Conservation (phyloP, 23 tunicate genomes). For the Phallusia fumigata region DNA sequence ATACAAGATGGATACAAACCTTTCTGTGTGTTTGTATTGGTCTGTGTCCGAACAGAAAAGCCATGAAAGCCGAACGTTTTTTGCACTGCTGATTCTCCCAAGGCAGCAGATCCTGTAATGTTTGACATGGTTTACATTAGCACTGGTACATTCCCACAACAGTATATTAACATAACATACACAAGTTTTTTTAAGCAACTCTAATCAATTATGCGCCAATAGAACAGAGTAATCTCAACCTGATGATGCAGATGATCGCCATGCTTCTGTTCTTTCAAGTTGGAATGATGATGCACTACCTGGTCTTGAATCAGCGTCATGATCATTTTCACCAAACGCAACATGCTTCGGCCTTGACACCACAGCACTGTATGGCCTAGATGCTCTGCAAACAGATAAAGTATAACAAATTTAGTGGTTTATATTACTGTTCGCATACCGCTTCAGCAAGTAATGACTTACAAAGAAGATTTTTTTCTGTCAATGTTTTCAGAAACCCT, state of each 20-base stretch:
- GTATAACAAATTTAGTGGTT: background rate
- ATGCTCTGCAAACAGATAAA: background rate
- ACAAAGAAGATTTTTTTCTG: background rate
- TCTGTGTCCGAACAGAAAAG: background rate
- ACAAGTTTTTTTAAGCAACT: no score
- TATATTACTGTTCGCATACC: no score
- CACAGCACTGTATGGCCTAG: constrained; percentile 74
- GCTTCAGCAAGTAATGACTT: background rate
- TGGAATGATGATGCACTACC: constrained; percentile 92
- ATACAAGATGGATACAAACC: no score
- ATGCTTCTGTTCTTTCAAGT: constrained; percentile 82
- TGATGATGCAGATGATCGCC: constrained; percentile 89
- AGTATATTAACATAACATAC: no score
- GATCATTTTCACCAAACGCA: constrained; percentile 14
- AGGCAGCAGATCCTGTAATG: background rate
- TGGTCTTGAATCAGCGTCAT: constrained; percentile 43
- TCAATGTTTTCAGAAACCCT: background rate
- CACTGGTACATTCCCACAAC: no score
- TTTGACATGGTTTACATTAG: no score
- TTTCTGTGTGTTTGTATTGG: background rate
- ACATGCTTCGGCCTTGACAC: constrained; percentile 28
- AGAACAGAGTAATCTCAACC: background rate
- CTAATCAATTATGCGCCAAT: no score
- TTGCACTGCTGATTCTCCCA: background rate
- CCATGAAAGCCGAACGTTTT: background rate